These are phyloP conservation scores for Mesoclemmys tuberculata DNA, from an alignment of 2,113 vertebrate species.

Conservation along the genomic window DNA sequence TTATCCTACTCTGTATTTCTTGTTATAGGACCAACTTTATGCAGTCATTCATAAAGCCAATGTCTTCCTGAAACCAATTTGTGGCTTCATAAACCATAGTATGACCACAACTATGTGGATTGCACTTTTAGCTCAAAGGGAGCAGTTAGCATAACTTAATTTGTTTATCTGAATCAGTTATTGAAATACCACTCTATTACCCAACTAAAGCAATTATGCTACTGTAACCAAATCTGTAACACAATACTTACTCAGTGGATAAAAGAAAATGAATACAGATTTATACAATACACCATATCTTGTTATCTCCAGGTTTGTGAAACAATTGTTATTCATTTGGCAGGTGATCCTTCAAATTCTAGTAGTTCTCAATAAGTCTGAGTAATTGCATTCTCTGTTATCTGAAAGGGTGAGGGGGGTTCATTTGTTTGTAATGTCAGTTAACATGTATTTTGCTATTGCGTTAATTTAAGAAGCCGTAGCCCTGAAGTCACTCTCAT, in stretches of 20 bases:
- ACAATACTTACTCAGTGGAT: not conserved
- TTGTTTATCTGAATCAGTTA: not conserved
- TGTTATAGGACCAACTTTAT: not conserved
- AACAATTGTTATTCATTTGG: not conserved
- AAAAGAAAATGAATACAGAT: not conserved
- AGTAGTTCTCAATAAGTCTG: not conserved
- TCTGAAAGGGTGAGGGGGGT: not conserved
- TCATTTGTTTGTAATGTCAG: not conserved
- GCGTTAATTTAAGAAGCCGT: not conserved
- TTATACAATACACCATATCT: not conserved
- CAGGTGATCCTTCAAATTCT: not conserved
- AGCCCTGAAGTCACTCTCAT: not conserved
- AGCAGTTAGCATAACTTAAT: not conserved
- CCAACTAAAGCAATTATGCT: not conserved
- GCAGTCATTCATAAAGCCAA: not conserved
- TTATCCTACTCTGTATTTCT: not conserved
- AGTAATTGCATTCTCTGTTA: not conserved
- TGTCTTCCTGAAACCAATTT: not conserved
- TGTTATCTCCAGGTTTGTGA: not conserved
- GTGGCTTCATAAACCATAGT: not conserved
- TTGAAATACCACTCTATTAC: not conserved
- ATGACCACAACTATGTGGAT: rapidly evolving
- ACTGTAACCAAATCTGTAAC: not conserved
- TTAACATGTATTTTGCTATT: not conserved
- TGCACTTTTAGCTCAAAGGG: not conserved